Percentiles rank a stretch among this genome's conserved stretches.
phyloP scores from a whole-genome alignment of 2,888 invertebrate species.

The Ferrisia virgata region DNA sequence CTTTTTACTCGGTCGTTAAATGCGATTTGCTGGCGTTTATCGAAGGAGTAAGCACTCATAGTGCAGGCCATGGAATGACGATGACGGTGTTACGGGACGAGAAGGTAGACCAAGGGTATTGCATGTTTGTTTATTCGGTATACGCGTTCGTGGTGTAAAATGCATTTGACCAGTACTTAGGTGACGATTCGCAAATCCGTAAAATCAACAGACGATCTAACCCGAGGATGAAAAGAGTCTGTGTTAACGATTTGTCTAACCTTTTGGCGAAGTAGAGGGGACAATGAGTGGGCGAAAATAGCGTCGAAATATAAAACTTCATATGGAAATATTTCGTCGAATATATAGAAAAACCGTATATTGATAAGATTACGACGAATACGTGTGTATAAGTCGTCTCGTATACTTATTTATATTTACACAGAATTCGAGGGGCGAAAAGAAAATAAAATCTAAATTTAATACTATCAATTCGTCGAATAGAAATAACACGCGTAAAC shows the following conservation, averaged over 20 bases:
- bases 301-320: background rate
- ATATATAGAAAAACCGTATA: background rate
- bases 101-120: background rate
- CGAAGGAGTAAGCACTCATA: no score
- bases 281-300: background rate
- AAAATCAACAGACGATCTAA: background rate
- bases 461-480: background rate
- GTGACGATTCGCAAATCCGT: background rate
- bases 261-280: no score
- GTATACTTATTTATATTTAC: no score
- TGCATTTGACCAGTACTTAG: background rate
- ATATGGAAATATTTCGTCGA: background rate
- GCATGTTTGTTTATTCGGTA: background rate
- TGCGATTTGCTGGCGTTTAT: background rate
- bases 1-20: background rate
- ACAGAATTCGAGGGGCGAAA: background rate
- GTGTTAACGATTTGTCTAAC: background rate
- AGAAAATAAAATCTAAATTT: constrained; percentile 15
- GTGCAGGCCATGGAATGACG: no score
- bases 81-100: no score
- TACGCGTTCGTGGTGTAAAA: no score
- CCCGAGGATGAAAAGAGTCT: background rate
- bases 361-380: background rate
- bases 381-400: no score
- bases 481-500: background rate